These are phyloP conservation scores for Tetranychus truncatus DNA, from an alignment of 2,888 invertebrate species.

Conservation along the genomic window DNA sequence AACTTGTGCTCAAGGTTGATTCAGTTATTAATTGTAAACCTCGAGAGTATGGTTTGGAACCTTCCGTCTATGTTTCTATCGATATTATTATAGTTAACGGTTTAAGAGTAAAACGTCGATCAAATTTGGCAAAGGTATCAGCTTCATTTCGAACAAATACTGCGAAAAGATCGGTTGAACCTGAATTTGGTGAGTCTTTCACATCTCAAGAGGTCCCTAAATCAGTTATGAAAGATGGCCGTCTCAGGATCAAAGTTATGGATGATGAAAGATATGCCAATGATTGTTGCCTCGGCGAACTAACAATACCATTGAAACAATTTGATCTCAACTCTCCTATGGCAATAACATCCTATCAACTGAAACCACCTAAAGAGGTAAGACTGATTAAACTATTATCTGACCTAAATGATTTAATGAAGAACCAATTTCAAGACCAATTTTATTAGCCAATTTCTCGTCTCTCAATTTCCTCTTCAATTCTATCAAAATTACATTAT, in stretches of 20 bases:
- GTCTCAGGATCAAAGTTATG: slow-evolving; percentile 16
- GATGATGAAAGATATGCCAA: slow-evolving; percentile 23
- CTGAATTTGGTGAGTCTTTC: slow-evolving; percentile 17
- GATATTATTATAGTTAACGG: slow-evolving; percentile 3
- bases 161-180: slow-evolving; percentile 16
- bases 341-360: background rate
- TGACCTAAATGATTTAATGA: background rate
- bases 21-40: slow-evolving; percentile 14
- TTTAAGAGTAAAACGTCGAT: background rate
- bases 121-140: background rate
- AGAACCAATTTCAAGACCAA: background rate
- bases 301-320: slow-evolving; percentile 19
- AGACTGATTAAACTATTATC: background rate
- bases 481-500: background rate
- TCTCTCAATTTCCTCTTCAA: background rate
- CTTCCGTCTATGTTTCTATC: slow-evolving; percentile 19
- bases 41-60: slow-evolving; percentile 20
- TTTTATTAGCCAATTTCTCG: background rate
- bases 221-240: slow-evolving; percentile 19
- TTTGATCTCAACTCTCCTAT: background rate
- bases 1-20: slow-evolving; percentile 4
- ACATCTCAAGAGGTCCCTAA: slow-evolving; percentile 16
- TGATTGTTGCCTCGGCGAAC: slow-evolving; percentile 21
- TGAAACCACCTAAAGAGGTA: slow-evolving; percentile 7
- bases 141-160: slow-evolving; percentile 19